A percentile compares a stretch with the other conserved stretches of the same genome.
These are phyloP conservation scores for Onychostruthus taczanowskii DNA, from an alignment of 2,113 vertebrate species.

Conservation along the genomic window DNA sequence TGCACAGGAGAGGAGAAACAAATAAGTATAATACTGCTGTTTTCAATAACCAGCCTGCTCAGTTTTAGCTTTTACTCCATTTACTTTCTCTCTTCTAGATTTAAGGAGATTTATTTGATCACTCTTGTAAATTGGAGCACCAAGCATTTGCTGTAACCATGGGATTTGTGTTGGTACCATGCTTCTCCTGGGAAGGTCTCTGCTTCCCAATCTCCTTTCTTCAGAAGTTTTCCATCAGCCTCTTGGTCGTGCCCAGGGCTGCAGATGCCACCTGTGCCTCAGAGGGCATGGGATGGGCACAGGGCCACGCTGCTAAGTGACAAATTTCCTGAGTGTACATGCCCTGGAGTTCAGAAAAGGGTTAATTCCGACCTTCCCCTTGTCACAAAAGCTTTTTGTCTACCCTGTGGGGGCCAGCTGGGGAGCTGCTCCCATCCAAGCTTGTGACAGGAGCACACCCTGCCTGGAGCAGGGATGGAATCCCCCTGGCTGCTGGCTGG, in stretches of 20 bases:
- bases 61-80: not conserved
- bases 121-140: not conserved
- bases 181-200: not conserved
- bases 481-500: not conserved
- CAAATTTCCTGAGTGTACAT: not conserved
- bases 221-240: not conserved
- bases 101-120: not conserved
- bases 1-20: slow-evolving; percentile 27
- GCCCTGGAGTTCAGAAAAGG: not conserved
- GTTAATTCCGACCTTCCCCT: not conserved
- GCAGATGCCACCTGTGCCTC: not conserved
- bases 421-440: not conserved
- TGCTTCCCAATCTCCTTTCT: not conserved
- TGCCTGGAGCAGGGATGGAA: not conserved
- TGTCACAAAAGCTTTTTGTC: slow-evolving; percentile 24
- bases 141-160: not conserved
- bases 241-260: not conserved
- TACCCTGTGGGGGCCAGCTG: not conserved
- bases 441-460: not conserved
- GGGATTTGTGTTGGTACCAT: not conserved
- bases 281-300: not conserved
- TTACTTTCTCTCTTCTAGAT: not conserved
- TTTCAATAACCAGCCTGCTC: not conserved
- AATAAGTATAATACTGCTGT: not conserved
- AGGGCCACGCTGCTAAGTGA: not conserved